phyloP scores from a whole-genome alignment of 2,888 invertebrate genomes.

The Aporophyla lueneburgensis region DNA sequence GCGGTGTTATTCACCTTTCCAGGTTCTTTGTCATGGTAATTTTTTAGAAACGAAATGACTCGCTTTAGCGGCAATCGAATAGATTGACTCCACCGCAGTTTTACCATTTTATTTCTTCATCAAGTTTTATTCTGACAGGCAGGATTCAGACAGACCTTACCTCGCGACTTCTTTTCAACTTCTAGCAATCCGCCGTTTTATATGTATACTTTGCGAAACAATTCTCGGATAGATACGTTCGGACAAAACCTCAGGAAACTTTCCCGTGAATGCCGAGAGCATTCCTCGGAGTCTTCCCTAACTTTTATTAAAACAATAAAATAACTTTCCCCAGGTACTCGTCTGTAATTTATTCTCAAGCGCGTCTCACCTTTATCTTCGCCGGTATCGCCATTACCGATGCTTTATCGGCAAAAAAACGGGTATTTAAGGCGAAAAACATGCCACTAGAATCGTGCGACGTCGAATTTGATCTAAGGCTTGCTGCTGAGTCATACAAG shows the following conservation, averaged over 20 bases:
- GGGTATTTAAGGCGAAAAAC: slow-evolving; percentile 83
- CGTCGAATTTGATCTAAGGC: slow-evolving; percentile 88
- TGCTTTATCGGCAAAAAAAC: slow-evolving; percentile 81
- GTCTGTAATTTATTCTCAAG: slow-evolving; percentile 73
- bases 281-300: slow-evolving; percentile 66
- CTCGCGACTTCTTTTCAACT: slow-evolving; percentile 50
- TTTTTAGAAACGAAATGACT: slow-evolving; percentile 67
- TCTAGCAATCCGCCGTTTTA: slow-evolving; percentile 59
- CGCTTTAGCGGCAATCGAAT: slow-evolving; percentile 49
- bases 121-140: slow-evolving; percentile 38
- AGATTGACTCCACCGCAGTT: slow-evolving; percentile 34
- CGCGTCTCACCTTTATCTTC: slow-evolving; percentile 79
- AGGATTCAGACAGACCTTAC: too few species aligned
- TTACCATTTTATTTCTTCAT: slow-evolving; percentile 46
- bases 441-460: slow-evolving; percentile 82
- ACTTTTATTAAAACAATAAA: slow-evolving; percentile 79
- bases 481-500: slow-evolving; percentile 87
- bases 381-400: slow-evolving; percentile 79
- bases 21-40: slow-evolving; percentile 74
- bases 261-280: slow-evolving; percentile 60
- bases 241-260: slow-evolving; percentile 70
- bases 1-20: slow-evolving; percentile 79
- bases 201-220: slow-evolving; percentile 62
- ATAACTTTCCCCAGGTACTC: slow-evolving; percentile 68
- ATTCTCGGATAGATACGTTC: slow-evolving; percentile 70